Evolutionary conservation across 2,797 vertebrate genomes (phyloP), one percentile per base, ranked within the genome.

Genomic region (Discoglossus pictus): DNA sequence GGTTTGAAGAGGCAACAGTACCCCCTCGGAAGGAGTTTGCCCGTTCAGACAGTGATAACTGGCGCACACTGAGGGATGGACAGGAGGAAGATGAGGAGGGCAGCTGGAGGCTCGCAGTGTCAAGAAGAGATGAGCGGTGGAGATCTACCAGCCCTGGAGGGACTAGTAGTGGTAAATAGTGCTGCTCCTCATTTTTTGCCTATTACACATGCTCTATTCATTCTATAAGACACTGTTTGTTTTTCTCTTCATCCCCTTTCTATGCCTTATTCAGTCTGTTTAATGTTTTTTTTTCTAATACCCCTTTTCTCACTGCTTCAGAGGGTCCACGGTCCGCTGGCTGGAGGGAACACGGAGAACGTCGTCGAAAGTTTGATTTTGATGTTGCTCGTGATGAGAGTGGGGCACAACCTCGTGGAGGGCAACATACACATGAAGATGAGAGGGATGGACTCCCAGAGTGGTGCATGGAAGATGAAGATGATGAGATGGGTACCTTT

Each of bases 21-120:
- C 83, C 82, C 1, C 82, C 73, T 0, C 87, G 93, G 76, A 94
- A 96, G 81, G 94, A 96, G n/a, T 93, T 87, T 31, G 89, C 94
- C 65, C 93, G 94, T 72, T 94, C 94, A 3, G 94, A 97, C 81
- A 96, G 94, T 1, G 93, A 95, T 81, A 97, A 97, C 79, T 97
- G 94, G 94, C 92, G 94, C 50, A 92, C 90, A 1, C 88, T 95
- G 10, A 83, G 94, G 7, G 94, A 95, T 62, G 93, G 96, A 66
- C 91, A 93, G 17, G 90, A 93, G 56, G 91, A 91, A 34, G 93
- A 93, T 0, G 93, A 94, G 3, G 88, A 80, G 2, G 86, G 73
- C 74, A 93, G 83, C 78, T 94, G 92, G 92, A 91, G 92, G 76
- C 76, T 90, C 27, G 68, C 83, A 31, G 90, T 71, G 68, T 17